phyloP scores from a whole-genome alignment of 1,140 invertebrate species.

The Drosophila parvula region DNA sequence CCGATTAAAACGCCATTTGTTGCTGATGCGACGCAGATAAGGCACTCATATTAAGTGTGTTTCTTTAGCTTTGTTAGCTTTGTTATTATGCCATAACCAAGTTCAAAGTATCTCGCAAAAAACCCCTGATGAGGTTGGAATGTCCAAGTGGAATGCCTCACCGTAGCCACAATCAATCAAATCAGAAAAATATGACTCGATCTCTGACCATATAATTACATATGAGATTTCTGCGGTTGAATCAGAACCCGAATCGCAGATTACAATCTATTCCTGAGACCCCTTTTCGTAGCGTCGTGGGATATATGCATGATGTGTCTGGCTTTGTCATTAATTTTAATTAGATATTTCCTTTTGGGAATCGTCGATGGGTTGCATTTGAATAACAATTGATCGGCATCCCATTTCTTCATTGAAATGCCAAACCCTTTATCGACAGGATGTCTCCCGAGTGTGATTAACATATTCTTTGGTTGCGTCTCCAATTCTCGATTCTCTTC shows the following conservation, averaged over 20 bases:
- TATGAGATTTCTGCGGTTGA: slow-evolving; percentile 73
- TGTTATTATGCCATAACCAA: slow-evolving; percentile 29
- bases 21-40: slow-evolving; percentile 40
- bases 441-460: slow-evolving; percentile 56
- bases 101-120: slow-evolving; percentile 22
- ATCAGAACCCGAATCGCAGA: slow-evolving; percentile 49
- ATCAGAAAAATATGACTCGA: slow-evolving; percentile 32
- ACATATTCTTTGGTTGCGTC: slow-evolving; percentile 58
- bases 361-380: slow-evolving; percentile 48
- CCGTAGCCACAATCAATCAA: slow-evolving; percentile 46
- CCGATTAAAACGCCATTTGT: slow-evolving; percentile 70
- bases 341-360: slow-evolving; percentile 47
- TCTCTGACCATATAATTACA: slow-evolving; percentile 64
- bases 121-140: slow-evolving; percentile 30
- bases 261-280: slow-evolving; percentile 14
- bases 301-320: slow-evolving; percentile 34
- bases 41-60: not conserved
- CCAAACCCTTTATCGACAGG: slow-evolving; percentile 73
- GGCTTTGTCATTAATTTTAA: slow-evolving; percentile 71
- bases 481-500: slow-evolving; percentile 28
- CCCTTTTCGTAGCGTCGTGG: slow-evolving; percentile 1
- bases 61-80: slow-evolving; percentile 14
- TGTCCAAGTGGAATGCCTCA: slow-evolving; percentile 35
- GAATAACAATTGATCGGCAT: slow-evolving; percentile 67
- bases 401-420: slow-evolving; percentile 57